These are phyloP conservation scores for Orthonyx spaldingii DNA, from an alignment of 2,113 vertebrate genomes.

Conservation along the genomic window DNA sequence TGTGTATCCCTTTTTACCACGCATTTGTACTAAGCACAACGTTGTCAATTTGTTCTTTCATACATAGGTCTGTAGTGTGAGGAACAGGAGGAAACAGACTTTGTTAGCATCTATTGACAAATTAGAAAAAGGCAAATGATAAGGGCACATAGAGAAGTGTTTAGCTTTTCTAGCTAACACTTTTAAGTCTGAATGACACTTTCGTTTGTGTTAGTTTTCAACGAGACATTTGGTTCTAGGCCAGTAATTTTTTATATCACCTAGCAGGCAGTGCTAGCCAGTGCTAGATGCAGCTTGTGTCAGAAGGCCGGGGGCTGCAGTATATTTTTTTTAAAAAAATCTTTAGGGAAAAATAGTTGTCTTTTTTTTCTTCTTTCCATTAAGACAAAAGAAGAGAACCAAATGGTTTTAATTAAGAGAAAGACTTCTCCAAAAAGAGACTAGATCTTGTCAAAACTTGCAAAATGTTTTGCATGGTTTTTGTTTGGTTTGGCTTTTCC, in stretches of 20 bases:
- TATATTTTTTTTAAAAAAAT: too few relatives aligned
- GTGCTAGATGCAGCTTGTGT: not conserved
- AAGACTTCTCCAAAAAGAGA: not conserved
- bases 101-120: not conserved
- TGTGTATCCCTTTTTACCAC: accelerated
- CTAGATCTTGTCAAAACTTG: not conserved
- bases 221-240: not conserved
- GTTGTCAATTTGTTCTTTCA: not conserved
- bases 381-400: not conserved
- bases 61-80: not conserved
- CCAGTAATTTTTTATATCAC: not conserved
- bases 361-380: not conserved
- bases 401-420: not conserved
- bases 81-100: not conserved
- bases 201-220: not conserved
- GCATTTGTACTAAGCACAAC: not conserved
- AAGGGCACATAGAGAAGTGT: not conserved
- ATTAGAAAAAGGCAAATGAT: not conserved
- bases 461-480: not conserved
- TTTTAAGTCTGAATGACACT: not conserved
- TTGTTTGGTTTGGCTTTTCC: accelerated
- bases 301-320: not conserved
- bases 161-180: not conserved
- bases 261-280: not conserved
- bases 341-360: not conserved